Evolutionary conservation across 2,888 invertebrate species (phyloP).

Genomic region (Eupsilia transversa): DNA sequence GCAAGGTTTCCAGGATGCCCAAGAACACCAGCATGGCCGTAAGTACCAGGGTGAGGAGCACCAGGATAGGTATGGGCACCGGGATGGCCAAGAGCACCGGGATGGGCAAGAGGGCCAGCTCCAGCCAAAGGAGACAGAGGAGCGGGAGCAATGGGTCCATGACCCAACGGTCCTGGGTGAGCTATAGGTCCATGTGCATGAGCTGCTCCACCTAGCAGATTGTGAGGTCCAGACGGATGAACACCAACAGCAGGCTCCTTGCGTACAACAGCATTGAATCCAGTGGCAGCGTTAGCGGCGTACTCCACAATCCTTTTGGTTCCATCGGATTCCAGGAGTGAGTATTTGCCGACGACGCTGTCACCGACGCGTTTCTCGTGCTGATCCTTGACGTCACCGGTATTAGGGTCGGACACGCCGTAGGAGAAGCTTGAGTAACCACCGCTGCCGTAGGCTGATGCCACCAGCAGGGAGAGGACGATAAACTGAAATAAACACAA

Average conservation of each 20-base stretch:
- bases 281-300: constrained; percentile 78
- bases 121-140: constrained; percentile 41
- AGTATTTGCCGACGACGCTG: constrained; percentile 89
- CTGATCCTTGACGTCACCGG: constrained; percentile 85
- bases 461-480: constrained; percentile 76
- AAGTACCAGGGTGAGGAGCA: constrained; percentile 20
- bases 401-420: constrained; percentile 82
- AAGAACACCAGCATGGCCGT: constrained; percentile 18
- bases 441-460: constrained; percentile 73
- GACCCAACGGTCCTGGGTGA: constrained; percentile 55
- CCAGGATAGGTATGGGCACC: constrained; percentile 46
- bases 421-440: constrained; percentile 82
- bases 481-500: constrained; percentile 79
- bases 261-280: constrained; percentile 81
- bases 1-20: constrained; percentile 3
- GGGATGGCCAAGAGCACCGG: constrained; percentile 26
- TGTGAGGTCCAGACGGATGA: constrained; percentile 58
- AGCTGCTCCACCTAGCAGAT: constrained; percentile 42
- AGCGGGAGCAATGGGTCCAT: constrained; percentile 58
- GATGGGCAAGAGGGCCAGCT: constrained; percentile 37
- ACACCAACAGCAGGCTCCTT: constrained; percentile 77
- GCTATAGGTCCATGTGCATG: constrained; percentile 65
- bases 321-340: constrained; percentile 90
- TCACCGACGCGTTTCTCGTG: constrained; percentile 91
- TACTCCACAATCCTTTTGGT: constrained; percentile 91